Percentiles rank a stretch among this genome's conserved stretches.
Evolutionary conservation across 2,888 invertebrate genomes (phyloP).

Genomic region (Eurytoma californica): DNA sequence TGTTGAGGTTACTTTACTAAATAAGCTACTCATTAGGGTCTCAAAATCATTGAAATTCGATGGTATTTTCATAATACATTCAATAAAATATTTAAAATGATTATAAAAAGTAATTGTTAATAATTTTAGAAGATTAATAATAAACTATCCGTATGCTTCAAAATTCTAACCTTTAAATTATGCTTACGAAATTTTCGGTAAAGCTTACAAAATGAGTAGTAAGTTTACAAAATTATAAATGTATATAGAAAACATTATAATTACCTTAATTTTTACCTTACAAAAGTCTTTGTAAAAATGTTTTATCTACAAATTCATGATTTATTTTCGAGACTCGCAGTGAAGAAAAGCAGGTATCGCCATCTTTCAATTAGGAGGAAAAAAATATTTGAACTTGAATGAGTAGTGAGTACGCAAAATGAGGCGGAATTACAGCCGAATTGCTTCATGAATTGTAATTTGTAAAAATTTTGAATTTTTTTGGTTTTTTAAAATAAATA

Average conservation of each 20-base stretch:
- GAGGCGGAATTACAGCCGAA: not conserved
- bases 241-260: not conserved
- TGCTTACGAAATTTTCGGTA: not conserved
- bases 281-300: not conserved
- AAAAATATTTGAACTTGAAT: not conserved
- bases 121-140: not conserved
- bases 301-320: not conserved
- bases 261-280: not conserved
- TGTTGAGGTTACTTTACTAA: conserved; percentile 2
- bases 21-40: too few species aligned
- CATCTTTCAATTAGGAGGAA: not conserved
- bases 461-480: not conserved
- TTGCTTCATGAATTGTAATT: not conserved
- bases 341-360: not conserved
- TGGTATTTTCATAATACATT: not conserved
- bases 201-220: too few species aligned
- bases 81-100: not conserved
- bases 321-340: not conserved
- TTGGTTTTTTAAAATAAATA: not conserved
- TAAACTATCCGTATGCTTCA: not conserved
- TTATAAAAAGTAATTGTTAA: not conserved
- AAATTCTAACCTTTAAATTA: conserved; percentile 15
- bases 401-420: too few species aligned
- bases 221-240: not conserved
- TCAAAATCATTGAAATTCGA: too few species aligned